Base-by-base conservation (phyloP, 2,113 vertebrate genomes). In the Ia io region DNA sequence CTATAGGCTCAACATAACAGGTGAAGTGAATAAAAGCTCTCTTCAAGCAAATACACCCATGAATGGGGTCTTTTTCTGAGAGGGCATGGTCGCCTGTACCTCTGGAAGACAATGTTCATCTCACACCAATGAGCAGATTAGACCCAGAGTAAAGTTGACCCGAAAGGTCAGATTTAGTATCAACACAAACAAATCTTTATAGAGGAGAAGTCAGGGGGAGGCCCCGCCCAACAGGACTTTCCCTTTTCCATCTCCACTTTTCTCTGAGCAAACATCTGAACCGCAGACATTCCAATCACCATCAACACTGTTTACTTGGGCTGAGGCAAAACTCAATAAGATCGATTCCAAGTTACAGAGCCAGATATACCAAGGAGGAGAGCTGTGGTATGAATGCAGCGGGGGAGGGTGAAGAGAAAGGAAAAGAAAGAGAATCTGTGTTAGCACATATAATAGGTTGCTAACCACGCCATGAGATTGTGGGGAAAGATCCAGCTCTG, bases 11-110 rank as follows among this genome's bases (percentile, higher is more conserved):
- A 97, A 96, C 95, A 93, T 95, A 97, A 97, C 97, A 97, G 97
- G 97, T 97, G 97, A 97, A 97, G 97, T 97, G 97, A 97, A 96
- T 97, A 92, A 97, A 97, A 97, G 97, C 92, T 78, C 95, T 97
- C 91, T 97, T 92, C 93, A 84, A 96, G 93, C 88, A 96, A 97
- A 97, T 59, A 49, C 49, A n/a, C 83, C 79, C 95, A 96, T 97
- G 97, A 97, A 97, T 95, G 95, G 95, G 92, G 56, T 83, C 93
- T 95, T 97, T 97, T 90, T 76, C 88, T 32, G 80, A 73, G 93
- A 97, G 88, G 93, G 84, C 95, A 94, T 71, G 90, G 83, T 96
- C 87, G 84, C 77, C 97, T 95, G 96, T 74, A 92, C 95, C 63
- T 93, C 93, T 92, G 90, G 95, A 96, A 95, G 95, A 95, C 95